phyloP scores from a whole-genome alignment of 2,888 invertebrate genomes.

The Drymonia ruficornis region DNA sequence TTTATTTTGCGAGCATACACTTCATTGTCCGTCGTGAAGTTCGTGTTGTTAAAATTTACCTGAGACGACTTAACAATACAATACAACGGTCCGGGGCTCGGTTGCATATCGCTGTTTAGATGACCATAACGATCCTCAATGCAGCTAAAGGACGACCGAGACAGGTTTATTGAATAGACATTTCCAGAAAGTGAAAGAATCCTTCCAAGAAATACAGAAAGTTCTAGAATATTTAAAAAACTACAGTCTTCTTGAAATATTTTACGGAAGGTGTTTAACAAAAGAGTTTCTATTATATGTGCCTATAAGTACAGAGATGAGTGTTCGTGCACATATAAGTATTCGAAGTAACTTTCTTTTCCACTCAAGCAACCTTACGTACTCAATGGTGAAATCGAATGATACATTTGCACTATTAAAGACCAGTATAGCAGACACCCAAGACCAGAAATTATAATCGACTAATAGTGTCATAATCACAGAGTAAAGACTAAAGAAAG shows the following conservation, averaged over 20 bases:
- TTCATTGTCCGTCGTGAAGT: conserved; percentile 27
- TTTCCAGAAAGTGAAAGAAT: neutral
- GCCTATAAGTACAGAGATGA: too few relatives aligned
- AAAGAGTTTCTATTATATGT: too few relatives aligned
- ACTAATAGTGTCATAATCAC: too few relatives aligned
- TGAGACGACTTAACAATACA: conserved; percentile 31
- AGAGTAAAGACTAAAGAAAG: too few relatives aligned
- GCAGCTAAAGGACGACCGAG: neutral
- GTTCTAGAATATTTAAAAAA: too few relatives aligned
- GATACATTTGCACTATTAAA: neutral
- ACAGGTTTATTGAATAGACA: neutral
- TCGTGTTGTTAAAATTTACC: conserved; percentile 38
- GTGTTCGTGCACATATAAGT: too few relatives aligned
- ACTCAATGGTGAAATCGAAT: neutral
- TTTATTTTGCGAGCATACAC: conserved; percentile 15
- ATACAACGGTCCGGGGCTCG: conserved; percentile 11
- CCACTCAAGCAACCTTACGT: neutral
- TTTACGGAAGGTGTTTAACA: too few relatives aligned
- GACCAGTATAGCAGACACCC: too few relatives aligned
- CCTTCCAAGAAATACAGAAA: neutral
- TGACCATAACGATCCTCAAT: conserved; percentile 13
- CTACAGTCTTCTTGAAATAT: too few relatives aligned
- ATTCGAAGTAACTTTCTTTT: neutral
- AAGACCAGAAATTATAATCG: too few relatives aligned
- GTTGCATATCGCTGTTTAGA: conserved; percentile 18